A percentile compares a stretch with the other conserved stretches of the same genome.
phyloP scores from a whole-genome alignment of 2,113 vertebrate species.

The Chaetodon auriga region DNA sequence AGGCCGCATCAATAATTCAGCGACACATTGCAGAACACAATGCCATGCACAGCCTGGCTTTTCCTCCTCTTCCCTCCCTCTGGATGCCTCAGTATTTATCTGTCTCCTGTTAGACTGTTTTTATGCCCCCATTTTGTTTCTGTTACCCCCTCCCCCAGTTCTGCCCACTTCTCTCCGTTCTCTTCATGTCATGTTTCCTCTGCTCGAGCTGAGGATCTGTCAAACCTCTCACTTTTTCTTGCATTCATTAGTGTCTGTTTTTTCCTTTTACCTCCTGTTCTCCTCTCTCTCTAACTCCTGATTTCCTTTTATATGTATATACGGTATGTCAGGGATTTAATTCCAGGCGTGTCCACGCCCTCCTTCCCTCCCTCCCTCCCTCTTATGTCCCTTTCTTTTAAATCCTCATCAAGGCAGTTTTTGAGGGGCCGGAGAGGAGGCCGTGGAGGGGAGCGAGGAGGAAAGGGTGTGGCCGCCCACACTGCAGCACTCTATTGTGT shows the following conservation, averaged over 20 bases:
- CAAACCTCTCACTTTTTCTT: conserved; percentile 28
- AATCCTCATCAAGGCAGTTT: conserved; percentile 50
- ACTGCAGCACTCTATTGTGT: conserved; percentile 73
- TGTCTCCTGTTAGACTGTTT: conserved; percentile 42
- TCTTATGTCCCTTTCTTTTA: conserved; percentile 38
- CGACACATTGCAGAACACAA: conserved; percentile 65
- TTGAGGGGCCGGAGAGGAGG: conserved; percentile 36
- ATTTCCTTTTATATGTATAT: neutral
- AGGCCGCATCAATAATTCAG: conserved; percentile 81
- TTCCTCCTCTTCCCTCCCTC: conserved; percentile 33
- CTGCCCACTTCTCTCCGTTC: conserved; percentile 6
- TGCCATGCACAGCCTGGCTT: conserved; percentile 20
- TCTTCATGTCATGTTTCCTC: conserved; percentile 36
- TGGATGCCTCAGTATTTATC: conserved; percentile 35
- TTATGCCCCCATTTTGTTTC: conserved; percentile 56
- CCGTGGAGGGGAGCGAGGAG: conserved; percentile 51
- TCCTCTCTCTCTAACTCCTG: conserved; percentile 2
- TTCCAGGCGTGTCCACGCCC: conserved; percentile 42
- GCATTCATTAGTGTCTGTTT: conserved; percentile 26
- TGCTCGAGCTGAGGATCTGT: conserved; percentile 29
- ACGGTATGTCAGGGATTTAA: conserved; percentile 9
- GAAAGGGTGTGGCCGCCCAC: conserved; percentile 80
- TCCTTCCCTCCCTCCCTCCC: conserved; percentile 39
- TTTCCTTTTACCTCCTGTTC: conserved; percentile 15
- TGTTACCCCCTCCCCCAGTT: neutral